Evolutionary conservation across 2,797 vertebrate genomes (phyloP).

Genomic region (Scomberomorus guttatus): DNA sequence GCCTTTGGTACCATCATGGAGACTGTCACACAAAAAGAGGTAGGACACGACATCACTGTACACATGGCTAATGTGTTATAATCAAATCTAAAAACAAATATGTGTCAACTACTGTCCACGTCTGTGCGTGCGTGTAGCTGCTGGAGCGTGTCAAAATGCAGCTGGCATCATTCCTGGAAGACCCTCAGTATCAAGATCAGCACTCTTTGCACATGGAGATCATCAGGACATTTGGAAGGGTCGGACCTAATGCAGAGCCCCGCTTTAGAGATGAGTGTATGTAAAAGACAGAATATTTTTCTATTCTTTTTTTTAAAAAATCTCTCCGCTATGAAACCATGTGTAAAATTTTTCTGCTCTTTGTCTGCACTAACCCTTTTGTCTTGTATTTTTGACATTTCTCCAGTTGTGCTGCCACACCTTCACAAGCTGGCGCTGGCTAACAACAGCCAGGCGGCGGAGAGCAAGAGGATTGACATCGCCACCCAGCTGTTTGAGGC

Average conservation of each 20-base stretch:
- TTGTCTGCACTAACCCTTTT: neutral
- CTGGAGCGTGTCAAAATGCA: slow-evolving; percentile 99
- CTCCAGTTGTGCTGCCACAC: slow-evolving; percentile 96
- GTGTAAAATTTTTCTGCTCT: neutral
- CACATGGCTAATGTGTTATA: neutral
- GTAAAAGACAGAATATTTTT: slow-evolving; percentile 51
- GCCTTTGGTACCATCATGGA: slow-evolving; percentile 99
- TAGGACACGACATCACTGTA: slow-evolving; percentile 63
- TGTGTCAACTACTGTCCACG: no score
- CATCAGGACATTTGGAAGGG: slow-evolving; percentile 97
- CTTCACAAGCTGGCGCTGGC: slow-evolving; percentile 95
- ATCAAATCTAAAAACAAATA: neutral
- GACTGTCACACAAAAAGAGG: slow-evolving; percentile 99
- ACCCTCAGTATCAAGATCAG: slow-evolving; percentile 98
- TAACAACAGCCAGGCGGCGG: slow-evolving; percentile 95
- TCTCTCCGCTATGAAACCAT: neutral
- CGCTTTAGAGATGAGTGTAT: slow-evolving; percentile 98
- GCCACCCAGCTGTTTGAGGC: slow-evolving; percentile 98
- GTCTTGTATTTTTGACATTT: slow-evolving; percentile 1
- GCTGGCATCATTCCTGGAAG: slow-evolving; percentile 97
- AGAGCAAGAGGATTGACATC: slow-evolving; percentile 95
- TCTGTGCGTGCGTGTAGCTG: slow-evolving; percentile 83
- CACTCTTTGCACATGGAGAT: slow-evolving; percentile 98
- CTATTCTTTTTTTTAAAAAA: no score
- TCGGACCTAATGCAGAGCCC: slow-evolving; percentile 97